Conservation (phyloP, 1,140 invertebrate genomes). For the Uloborus diversus region DNA sequence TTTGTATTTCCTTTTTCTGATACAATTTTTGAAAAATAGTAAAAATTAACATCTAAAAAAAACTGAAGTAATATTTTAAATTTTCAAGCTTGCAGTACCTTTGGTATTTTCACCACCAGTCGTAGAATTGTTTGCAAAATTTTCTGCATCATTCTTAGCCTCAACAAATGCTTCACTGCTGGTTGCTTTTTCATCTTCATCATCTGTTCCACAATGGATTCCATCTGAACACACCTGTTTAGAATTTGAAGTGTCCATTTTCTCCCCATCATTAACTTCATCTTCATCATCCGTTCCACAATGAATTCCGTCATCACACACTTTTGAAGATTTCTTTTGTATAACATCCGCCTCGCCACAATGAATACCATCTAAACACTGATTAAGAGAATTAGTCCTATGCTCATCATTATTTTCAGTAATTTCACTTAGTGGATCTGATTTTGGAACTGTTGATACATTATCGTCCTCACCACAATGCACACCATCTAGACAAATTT, state of each 20-base stretch:
- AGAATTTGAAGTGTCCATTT: neutral
- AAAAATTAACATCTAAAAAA: too few species aligned
- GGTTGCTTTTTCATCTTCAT: neutral
- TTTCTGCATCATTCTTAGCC: neutral
- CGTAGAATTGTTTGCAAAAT: constrained; percentile 36
- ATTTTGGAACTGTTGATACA: neutral
- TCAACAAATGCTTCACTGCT: neutral
- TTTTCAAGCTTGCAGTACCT: too few species aligned
- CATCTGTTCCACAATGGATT: constrained; percentile 47
- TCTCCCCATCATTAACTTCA: neutral
- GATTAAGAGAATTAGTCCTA: constrained; percentile 25
- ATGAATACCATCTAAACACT: constrained; percentile 24
- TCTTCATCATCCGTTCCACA: neutral
- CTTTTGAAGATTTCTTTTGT: neutral
- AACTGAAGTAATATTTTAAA: too few species aligned
- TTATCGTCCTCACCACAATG: constrained; percentile 15
- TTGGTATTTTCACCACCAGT: constrained; percentile 24
- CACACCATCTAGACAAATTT: constrained; percentile 1
- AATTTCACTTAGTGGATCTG: neutral
- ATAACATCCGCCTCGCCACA: neutral
- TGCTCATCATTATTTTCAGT: neutral
- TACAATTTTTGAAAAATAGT: too few species aligned
- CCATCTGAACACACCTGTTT: constrained; percentile 36
- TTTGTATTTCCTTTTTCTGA: too few species aligned
- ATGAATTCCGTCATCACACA: neutral